A percentile compares a stretch with the other conserved stretches of the same genome.
Evolutionary conservation across 2,888 invertebrate species (phyloP).

Genomic region (Caenorhabditis plicata): DNA sequence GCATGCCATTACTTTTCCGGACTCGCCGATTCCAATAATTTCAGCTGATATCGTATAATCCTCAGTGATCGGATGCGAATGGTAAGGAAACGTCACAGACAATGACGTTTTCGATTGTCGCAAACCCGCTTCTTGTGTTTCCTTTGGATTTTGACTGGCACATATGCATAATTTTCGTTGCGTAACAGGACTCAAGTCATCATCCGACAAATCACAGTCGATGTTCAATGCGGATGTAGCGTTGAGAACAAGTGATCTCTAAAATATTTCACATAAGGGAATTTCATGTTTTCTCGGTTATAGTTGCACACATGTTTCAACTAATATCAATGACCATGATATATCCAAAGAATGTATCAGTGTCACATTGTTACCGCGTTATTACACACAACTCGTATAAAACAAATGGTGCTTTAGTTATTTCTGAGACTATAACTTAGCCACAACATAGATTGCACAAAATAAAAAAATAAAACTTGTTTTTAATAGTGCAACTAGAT

Average conservation of each 20-base stretch:
- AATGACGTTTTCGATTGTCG: constrained; percentile 32
- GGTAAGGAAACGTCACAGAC: constrained; percentile 49
- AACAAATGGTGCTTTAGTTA: too few relatives aligned
- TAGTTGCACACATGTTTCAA: too few relatives aligned
- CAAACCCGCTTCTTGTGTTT: constrained; percentile 49
- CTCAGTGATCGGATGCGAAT: constrained; percentile 59
- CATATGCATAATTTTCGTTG: constrained; percentile 54
- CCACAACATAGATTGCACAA: too few relatives aligned
- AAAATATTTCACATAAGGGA: too few relatives aligned
- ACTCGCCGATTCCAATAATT: constrained; percentile 92
- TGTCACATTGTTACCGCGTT: too few relatives aligned
- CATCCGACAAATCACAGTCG: constrained; percentile 46
- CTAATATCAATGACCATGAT: too few relatives aligned
- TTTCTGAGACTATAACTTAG: too few relatives aligned
- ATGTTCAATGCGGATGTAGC: constrained; percentile 52
- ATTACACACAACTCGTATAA: too few relatives aligned
- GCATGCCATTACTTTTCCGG: constrained; percentile 97
- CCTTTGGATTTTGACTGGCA: constrained; percentile 46
- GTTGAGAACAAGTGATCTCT: constrained; percentile 54
- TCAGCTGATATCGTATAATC: constrained; percentile 62
- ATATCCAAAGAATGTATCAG: too few relatives aligned
- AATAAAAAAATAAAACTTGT: constrained; percentile 14
- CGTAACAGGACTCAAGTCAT: constrained; percentile 40
- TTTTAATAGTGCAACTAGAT: too few relatives aligned
- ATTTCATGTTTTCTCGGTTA: too few relatives aligned